These are phyloP conservation scores for Rhingia campestris DNA, from an alignment of 2,888 invertebrate species.

Conservation along the genomic window DNA sequence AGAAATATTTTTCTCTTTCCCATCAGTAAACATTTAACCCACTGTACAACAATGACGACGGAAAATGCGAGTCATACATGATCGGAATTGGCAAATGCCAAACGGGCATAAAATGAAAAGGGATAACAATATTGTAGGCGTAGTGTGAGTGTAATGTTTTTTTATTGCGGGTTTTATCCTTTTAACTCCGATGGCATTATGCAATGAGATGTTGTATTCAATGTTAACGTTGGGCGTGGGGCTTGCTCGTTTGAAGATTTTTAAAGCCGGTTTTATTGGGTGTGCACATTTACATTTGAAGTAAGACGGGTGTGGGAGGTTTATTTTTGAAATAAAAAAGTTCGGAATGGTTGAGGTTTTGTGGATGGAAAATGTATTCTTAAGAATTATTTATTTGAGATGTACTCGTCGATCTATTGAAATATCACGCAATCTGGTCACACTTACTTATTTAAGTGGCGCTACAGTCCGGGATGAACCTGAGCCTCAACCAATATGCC, in stretches of 20 bases:
- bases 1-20: not conserved
- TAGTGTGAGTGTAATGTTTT: not conserved
- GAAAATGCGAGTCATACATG: conserved; percentile 40
- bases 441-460: no score
- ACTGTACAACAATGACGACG: not conserved
- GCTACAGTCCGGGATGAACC: no score
- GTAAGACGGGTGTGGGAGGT: not conserved
- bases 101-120: conserved; percentile 16
- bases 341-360: conserved; percentile 6
- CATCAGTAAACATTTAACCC: not conserved
- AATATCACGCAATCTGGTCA: no score
- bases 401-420: no score
- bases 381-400: no score
- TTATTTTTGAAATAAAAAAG: not conserved
- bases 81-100: conserved; percentile 48
- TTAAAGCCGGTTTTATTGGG: conserved; percentile 36
- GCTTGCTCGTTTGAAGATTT: conserved; percentile 5
- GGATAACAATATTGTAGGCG: not conserved
- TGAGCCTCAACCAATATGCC: no score
- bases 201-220: conserved; percentile 58
- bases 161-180: conserved; percentile 48
- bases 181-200: conserved; percentile 36
- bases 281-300: conserved; percentile 34
- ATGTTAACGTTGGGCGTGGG: conserved; percentile 44
- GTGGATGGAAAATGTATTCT: not conserved